These are phyloP conservation scores for Dryomyza anilis DNA, from an alignment of 2,888 invertebrate genomes.

Conservation along the genomic window DNA sequence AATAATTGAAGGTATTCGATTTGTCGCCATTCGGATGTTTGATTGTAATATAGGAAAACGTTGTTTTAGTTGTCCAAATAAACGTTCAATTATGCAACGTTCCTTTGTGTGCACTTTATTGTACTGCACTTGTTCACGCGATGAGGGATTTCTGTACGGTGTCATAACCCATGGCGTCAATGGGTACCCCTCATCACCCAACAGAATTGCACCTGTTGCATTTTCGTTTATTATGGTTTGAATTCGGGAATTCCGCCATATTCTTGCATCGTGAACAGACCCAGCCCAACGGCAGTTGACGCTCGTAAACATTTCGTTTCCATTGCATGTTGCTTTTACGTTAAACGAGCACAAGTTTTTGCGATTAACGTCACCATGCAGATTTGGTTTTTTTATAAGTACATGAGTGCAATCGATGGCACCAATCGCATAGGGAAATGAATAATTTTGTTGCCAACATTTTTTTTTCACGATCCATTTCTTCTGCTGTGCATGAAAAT, in stretches of 20 bases:
- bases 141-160: conserved; percentile 20
- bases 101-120: conserved; percentile 27
- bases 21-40: conserved; percentile 16
- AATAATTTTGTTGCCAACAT: too few species aligned
- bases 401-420: conserved; percentile 16
- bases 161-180: conserved; percentile 25
- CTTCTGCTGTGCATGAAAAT: too few species aligned
- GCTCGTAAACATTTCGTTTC: conserved; percentile 15
- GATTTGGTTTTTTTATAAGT: neutral
- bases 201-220: conserved; percentile 22
- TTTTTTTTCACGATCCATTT: too few species aligned
- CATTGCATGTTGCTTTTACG: conserved; percentile 18
- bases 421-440: conserved; percentile 6
- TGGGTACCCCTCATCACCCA: conserved; percentile 26
- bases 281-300: conserved; percentile 14
- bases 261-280: too few species aligned
- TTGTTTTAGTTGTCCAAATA: conserved; percentile 18
- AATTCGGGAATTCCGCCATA: conserved; percentile 23
- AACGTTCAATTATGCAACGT: conserved; percentile 13
- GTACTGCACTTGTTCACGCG: conserved; percentile 2
- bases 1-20: conserved; percentile 11
- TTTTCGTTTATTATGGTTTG: conserved; percentile 16
- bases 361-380: neutral
- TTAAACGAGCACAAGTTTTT: conserved; percentile 2
- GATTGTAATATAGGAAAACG: conserved; percentile 20